Conservation (phyloP, 2,888 invertebrate genomes). For the Drosophila flavopinicola region DNA sequence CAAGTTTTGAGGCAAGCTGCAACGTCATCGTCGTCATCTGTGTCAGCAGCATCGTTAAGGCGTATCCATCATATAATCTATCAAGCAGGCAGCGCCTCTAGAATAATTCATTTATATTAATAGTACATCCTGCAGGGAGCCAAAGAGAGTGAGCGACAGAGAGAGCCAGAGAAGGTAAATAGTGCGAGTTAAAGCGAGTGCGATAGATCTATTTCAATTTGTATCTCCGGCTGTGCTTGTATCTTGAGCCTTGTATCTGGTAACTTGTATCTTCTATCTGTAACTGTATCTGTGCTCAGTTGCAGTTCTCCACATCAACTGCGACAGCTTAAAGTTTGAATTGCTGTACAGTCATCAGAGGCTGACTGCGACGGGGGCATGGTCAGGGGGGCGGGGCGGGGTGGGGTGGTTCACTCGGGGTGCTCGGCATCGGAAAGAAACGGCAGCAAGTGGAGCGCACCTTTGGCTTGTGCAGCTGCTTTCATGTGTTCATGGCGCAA, state of each 20-base stretch:
- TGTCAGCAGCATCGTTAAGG: conserved; percentile 66
- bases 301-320: conserved; percentile 65
- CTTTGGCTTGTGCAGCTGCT: conserved; percentile 74
- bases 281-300: conserved; percentile 40
- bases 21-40: conserved; percentile 46
- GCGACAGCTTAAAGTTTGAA: conserved; percentile 73
- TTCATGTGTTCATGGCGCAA: conserved; percentile 79
- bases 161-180: neutral
- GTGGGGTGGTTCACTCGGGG: too few relatives aligned
- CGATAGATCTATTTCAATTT: conserved; percentile 40
- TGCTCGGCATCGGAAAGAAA: conserved; percentile 48
- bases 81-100: conserved; percentile 54
- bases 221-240: conserved; percentile 30
- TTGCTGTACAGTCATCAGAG: conserved; percentile 69
- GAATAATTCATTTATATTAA: conserved; percentile 79
- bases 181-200: neutral
- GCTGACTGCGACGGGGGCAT: neutral
- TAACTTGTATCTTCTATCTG: conserved; percentile 14
- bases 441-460: conserved; percentile 73
- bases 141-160: neutral
- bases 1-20: conserved; percentile 49
- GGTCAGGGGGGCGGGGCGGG: neutral
- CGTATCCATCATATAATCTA: conserved; percentile 74
- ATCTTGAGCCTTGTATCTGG: conserved; percentile 14
- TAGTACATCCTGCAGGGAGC: conserved; percentile 39